Evolutionary conservation across 2,888 invertebrate species (phyloP).

Genomic region (Morpho achilles): DNA sequence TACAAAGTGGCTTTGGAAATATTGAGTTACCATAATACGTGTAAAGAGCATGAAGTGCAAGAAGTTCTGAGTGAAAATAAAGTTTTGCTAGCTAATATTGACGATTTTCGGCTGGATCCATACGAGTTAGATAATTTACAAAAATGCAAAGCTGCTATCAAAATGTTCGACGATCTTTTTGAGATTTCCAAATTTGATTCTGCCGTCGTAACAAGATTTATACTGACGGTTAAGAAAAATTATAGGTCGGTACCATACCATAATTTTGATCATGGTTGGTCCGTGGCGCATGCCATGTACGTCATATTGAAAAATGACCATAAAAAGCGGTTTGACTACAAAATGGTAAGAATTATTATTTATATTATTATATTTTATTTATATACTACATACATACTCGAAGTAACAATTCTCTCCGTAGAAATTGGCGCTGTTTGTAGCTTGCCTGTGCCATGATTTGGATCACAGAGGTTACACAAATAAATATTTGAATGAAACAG

Average conservation of each 20-base stretch:
- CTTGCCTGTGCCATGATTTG: conserved; percentile 90
- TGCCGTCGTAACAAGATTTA: conserved; percentile 84
- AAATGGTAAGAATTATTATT: conserved; percentile 42
- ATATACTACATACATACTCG: neutral
- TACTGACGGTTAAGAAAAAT: conserved; percentile 90
- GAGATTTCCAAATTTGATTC: conserved; percentile 82
- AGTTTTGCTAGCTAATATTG: conserved; percentile 47
- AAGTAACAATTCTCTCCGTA: conserved; percentile 47
- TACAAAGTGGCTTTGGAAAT: conserved; percentile 90
- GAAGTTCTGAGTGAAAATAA: conserved; percentile 38
- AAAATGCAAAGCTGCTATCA: conserved; percentile 85
- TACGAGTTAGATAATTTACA: conserved; percentile 83
- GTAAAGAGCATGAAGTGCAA: conserved; percentile 84
- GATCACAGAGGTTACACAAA: conserved; percentile 94
- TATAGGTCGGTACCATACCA: conserved; percentile 91
- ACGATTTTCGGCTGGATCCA: conserved; percentile 85
- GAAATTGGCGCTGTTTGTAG: conserved; percentile 88
- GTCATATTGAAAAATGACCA: conserved; percentile 81
- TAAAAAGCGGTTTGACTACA: conserved; percentile 41
- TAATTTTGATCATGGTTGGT: conserved; percentile 93
- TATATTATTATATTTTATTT: neutral
- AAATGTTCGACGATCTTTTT: conserved; percentile 88
- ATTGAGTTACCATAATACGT: conserved; percentile 89
- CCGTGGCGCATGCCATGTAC: conserved; percentile 91
- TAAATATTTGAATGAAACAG: conserved; percentile 90